Conservation (phyloP, 2,113 vertebrate genomes). For the Ictidomys tridecemlineatus region DNA sequence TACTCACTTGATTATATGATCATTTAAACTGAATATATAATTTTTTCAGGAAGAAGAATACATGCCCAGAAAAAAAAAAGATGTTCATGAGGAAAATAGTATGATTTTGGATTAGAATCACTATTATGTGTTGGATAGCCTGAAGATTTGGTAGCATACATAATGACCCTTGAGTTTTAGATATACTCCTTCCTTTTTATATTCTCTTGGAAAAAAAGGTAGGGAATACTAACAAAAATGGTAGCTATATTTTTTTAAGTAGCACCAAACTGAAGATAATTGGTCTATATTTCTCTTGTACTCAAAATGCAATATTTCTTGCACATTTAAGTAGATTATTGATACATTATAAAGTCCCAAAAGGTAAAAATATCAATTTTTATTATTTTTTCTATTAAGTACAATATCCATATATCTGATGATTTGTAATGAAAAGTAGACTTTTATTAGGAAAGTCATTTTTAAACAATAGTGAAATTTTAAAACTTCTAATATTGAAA, state of each 20-base stretch:
- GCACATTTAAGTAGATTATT: not conserved
- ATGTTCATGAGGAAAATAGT: conserved; percentile 7
- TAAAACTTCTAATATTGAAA: not conserved
- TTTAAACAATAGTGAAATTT: not conserved
- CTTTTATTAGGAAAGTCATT: not conserved
- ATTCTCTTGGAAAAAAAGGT: not conserved
- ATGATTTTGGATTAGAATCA: not conserved
- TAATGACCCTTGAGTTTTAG: not conserved
- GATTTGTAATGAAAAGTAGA: not conserved
- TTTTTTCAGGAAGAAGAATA: conserved; percentile 65
- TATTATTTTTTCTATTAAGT: not conserved
- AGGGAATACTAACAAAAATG: not conserved
- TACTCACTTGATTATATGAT: conserved; percentile 76
- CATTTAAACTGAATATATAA: conserved; percentile 65
- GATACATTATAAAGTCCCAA: not conserved
- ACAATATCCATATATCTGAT: not conserved
- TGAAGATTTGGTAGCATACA: not conserved
- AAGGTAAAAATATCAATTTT: not conserved
- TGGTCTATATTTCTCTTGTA: not conserved
- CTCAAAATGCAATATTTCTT: not conserved
- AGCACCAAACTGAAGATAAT: not conserved
- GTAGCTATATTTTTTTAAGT: not conserved
- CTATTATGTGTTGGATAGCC: not conserved
- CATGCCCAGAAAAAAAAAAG: not conserved
- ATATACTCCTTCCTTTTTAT: not conserved